phyloP scores from a whole-genome alignment of 2,888 invertebrate genomes.

The Drosophila subquinaria region DNA sequence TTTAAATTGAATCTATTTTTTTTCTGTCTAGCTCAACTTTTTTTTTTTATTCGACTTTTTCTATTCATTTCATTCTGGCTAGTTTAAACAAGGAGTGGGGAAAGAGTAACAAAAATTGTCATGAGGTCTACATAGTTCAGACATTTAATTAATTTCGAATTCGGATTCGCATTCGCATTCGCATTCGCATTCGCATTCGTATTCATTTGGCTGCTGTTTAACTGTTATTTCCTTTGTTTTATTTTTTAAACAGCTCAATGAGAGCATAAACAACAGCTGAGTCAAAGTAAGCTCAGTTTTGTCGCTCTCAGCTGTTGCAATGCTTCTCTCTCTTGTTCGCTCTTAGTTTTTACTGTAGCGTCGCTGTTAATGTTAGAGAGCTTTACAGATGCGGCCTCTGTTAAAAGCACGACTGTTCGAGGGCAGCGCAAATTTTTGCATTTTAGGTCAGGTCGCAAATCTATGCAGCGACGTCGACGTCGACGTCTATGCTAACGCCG shows the following conservation, averaged over 20 bases:
- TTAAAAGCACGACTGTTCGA: conserved; percentile 43
- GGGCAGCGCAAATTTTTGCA: conserved; percentile 72
- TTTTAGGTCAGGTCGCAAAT: conserved; percentile 85
- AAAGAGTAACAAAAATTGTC: no score
- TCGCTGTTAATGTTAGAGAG: conserved; percentile 26
- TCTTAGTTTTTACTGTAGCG: conserved; percentile 3
- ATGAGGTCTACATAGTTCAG: conserved; percentile 13
- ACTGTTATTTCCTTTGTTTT: conserved; percentile 1
- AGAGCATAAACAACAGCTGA: conserved; percentile 44
- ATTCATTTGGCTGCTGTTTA: not conserved
- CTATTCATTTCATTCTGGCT: not conserved
- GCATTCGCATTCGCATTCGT: conserved; percentile 2
- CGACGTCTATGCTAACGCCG: conserved; percentile 42
- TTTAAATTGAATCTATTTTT: conserved; percentile 11
- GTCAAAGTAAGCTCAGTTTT: not conserved
- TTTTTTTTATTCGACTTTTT: not conserved
- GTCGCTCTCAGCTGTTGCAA: conserved; percentile 17
- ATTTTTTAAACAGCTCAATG: conserved; percentile 3
- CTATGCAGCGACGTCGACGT: conserved; percentile 76
- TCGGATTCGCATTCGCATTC: no score
- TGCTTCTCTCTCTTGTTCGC: not conserved
- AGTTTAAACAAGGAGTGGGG: not conserved
- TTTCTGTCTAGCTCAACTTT: not conserved
- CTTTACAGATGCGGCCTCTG: conserved; percentile 59
- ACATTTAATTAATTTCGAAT: conserved; percentile 28